phyloP scores from a whole-genome alignment of 1,140 invertebrate species.

The Leguminivora glycinivorella region DNA sequence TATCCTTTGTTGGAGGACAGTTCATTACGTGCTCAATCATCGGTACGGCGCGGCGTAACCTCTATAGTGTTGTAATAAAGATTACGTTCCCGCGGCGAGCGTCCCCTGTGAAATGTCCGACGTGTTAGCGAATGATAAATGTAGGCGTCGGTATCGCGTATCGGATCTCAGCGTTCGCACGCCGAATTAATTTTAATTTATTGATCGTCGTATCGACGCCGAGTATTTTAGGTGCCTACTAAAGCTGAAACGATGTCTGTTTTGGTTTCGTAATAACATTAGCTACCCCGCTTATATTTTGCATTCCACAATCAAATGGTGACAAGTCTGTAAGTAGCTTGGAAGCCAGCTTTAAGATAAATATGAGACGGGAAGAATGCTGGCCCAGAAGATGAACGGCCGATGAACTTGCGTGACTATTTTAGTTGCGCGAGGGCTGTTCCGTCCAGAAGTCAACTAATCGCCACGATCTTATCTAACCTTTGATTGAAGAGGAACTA shows the following conservation, averaged over 20 bases:
- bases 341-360: neutral
- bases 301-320: neutral
- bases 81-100: slow-evolving; percentile 48
- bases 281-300: slow-evolving; percentile 6
- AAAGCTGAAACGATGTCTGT: slow-evolving; percentile 50
- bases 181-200: slow-evolving; percentile 79
- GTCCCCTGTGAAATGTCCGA: slow-evolving; percentile 70
- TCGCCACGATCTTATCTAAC: slow-evolving; percentile 4
- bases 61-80: slow-evolving; percentile 55
- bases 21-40: slow-evolving; percentile 66
- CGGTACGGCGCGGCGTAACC: slow-evolving; percentile 39
- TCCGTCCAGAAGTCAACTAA: slow-evolving; percentile 2
- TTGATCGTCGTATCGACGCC: slow-evolving; percentile 71
- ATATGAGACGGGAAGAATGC: slow-evolving; percentile 5
- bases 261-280: slow-evolving; percentile 23
- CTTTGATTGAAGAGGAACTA: slow-evolving; percentile 6
- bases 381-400: neutral
- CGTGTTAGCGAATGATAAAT: slow-evolving; percentile 78
- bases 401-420: neutral
- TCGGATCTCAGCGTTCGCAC: slow-evolving; percentile 76
- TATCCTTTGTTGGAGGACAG: slow-evolving; percentile 63
- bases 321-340: neutral
- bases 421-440: neutral
- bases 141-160: slow-evolving; percentile 76
- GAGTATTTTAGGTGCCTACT: slow-evolving; percentile 73